These are phyloP conservation scores for Macrotrachela quadricornifera DNA, from an alignment of 1,140 invertebrate genomes.

Conservation along the genomic window DNA sequence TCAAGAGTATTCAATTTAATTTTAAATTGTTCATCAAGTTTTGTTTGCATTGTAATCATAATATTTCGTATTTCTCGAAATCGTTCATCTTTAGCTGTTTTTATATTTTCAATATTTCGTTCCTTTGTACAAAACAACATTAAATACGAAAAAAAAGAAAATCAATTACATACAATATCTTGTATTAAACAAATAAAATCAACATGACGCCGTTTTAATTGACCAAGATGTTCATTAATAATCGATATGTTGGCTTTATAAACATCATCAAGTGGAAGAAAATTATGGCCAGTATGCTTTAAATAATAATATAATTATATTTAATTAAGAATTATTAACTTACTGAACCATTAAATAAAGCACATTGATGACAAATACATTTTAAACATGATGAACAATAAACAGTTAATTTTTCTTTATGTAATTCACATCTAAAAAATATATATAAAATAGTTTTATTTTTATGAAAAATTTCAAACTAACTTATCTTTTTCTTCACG, in stretches of 20 bases:
- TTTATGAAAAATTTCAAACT: not conserved
- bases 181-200: slow-evolving; percentile 66
- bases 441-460: not conserved
- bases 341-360: slow-evolving; percentile 52
- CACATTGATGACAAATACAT: slow-evolving; percentile 82
- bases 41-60: slow-evolving; percentile 71
- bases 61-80: slow-evolving; percentile 74
- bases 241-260: slow-evolving; percentile 66
- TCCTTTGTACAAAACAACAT: slow-evolving; percentile 30
- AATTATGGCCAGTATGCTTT: slow-evolving; percentile 60
- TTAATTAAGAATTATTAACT: too few species aligned
- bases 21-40: slow-evolving; percentile 68
- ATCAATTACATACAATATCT: slow-evolving; percentile 39
- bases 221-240: slow-evolving; percentile 58
- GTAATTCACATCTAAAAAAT: slow-evolving; percentile 44
- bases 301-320: too few species aligned
- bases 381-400: slow-evolving; percentile 70
- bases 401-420: slow-evolving; percentile 58
- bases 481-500: not conserved
- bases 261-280: slow-evolving; percentile 70
- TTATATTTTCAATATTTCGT: slow-evolving; percentile 64
- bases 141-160: too few species aligned
- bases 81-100: slow-evolving; percentile 67
- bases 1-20: slow-evolving; percentile 47
- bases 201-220: slow-evolving; percentile 53